Percentiles rank a stretch among this genome's conserved stretches.
Evolutionary conservation across 2,888 invertebrate species (phyloP).

Genomic region (Buathra laborator): DNA sequence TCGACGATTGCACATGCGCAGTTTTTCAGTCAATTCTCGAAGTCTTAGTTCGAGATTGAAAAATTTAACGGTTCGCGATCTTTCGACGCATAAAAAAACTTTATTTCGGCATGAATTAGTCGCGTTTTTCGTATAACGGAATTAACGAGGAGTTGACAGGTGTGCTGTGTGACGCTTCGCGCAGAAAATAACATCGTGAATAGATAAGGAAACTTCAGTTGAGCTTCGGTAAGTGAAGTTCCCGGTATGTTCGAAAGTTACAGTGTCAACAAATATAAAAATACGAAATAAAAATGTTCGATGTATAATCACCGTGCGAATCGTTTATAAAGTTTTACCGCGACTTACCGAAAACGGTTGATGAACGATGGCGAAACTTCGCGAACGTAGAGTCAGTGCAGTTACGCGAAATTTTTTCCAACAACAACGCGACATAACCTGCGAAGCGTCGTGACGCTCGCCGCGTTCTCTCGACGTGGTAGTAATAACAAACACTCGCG

Average conservation of each 20-base stretch:
- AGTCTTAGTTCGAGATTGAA: not conserved
- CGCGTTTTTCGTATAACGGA: not conserved
- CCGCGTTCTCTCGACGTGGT: not conserved
- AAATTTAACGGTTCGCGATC: not conserved
- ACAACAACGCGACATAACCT: constrained; percentile 6
- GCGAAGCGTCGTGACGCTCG: constrained; percentile 7
- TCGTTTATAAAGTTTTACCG: not conserved
- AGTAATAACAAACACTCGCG: not conserved
- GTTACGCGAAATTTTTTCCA: not conserved
- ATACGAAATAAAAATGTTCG: not conserved
- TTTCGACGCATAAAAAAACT: not conserved
- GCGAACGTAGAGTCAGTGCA: not conserved
- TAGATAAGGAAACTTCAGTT: not conserved
- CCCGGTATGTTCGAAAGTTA: not conserved
- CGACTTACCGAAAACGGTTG: not conserved
- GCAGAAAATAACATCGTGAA: not conserved
- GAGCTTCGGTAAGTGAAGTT: not conserved
- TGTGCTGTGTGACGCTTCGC: not conserved
- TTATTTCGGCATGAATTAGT: not conserved
- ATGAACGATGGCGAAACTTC: not conserved
- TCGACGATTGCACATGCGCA: not conserved
- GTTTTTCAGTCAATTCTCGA: too few species aligned
- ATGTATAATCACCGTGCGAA: not conserved
- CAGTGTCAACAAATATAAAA: not conserved
- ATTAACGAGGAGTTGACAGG: not conserved